Evolutionary conservation across 2,888 invertebrate genomes (phyloP).

Genomic region (Oegoconia quadripuncta): DNA sequence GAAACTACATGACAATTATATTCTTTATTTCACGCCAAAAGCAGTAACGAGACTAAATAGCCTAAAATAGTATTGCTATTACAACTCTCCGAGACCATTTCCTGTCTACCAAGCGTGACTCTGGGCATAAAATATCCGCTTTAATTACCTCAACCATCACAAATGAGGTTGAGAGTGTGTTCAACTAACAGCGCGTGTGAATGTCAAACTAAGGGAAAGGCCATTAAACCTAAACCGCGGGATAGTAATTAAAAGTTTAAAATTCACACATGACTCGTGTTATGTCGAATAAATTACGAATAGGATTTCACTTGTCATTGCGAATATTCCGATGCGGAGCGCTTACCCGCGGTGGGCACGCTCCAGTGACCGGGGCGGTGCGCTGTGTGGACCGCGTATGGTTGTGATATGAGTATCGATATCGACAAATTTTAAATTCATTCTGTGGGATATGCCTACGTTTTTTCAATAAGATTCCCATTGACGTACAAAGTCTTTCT

Average conservation of each 20-base stretch:
- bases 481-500: too few relatives aligned
- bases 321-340: constrained; percentile 24
- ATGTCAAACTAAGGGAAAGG: constrained; percentile 6
- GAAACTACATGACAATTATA: too few relatives aligned
- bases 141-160: too few relatives aligned
- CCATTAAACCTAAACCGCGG: constrained; percentile 3
- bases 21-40: too few relatives aligned
- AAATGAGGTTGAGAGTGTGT: too few relatives aligned
- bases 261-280: constrained; percentile 4
- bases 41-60: too few relatives aligned
- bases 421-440: not conserved
- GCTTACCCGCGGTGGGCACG: constrained; percentile 25
- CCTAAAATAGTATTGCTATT: too few relatives aligned
- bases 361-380: constrained; percentile 24
- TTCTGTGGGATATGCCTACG: not conserved
- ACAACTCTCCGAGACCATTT: too few relatives aligned
- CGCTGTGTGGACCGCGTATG: not conserved
- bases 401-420: constrained; percentile 21
- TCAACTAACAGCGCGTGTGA: not conserved
- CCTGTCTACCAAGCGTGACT: too few relatives aligned
- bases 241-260: constrained; percentile 1
- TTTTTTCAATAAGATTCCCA: too few relatives aligned
- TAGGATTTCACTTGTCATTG: constrained; percentile 34
- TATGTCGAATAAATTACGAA: constrained; percentile 19
- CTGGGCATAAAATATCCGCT: too few relatives aligned